A percentile compares a stretch with the other conserved stretches of the same genome.
These are phyloP conservation scores for Aix galericulata DNA, from an alignment of 2,113 vertebrate species.

Conservation along the genomic window DNA sequence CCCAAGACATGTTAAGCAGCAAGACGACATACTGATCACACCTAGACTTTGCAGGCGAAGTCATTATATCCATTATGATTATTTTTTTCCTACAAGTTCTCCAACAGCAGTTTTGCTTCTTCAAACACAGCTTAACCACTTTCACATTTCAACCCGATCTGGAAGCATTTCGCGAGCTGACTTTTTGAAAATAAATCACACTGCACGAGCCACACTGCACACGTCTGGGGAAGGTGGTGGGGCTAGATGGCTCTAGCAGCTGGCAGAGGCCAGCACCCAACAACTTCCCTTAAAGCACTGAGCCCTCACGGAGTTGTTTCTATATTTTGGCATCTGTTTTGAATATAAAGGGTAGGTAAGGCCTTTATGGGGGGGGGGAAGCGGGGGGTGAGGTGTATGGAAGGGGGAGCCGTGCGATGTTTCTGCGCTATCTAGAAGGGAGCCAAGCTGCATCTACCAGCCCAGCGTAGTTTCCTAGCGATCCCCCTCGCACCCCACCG, in stretches of 20 bases:
- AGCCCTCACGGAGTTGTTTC: neutral
- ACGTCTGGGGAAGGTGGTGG: rapidly evolving
- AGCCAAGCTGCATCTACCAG: too few relatives aligned
- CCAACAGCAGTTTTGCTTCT: neutral
- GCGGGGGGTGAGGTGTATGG: neutral
- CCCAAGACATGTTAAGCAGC: neutral
- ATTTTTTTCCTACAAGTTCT: neutral
- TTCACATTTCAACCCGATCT: neutral
- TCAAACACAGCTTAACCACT: neutral
- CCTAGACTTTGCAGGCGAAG: neutral
- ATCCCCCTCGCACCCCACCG: too few relatives aligned
- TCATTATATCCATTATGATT: neutral
- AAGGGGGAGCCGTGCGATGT: too few relatives aligned
- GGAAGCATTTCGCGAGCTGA: neutral
- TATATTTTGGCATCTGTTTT: neutral
- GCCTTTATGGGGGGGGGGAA: too few relatives aligned
- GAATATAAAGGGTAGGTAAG: neutral
- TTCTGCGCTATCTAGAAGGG: too few relatives aligned
- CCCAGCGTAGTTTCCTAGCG: too few relatives aligned
- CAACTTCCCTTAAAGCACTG: neutral
- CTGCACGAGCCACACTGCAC: rapidly evolving
- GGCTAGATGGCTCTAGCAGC: neutral
- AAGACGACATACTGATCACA: neutral
- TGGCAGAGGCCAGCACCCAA: neutral
- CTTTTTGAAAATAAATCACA: neutral